Conservation (phyloP, 2,797 vertebrate genomes). For the Paguma larvata region DNA sequence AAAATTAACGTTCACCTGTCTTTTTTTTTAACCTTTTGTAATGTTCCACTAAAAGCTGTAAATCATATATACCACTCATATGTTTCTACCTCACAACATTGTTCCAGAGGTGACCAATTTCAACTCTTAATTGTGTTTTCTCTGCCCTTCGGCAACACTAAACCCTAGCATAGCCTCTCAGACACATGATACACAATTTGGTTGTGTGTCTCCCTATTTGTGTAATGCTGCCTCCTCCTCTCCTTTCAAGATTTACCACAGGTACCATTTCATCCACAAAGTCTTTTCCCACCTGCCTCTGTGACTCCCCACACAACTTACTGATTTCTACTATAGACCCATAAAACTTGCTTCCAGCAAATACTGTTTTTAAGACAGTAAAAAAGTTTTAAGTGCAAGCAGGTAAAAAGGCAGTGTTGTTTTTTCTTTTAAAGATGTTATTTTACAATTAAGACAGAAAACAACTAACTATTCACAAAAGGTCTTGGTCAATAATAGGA, state of each 20-base stretch:
- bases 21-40: neutral
- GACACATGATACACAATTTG: rapidly evolving
- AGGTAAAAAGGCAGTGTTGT: neutral
- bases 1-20: neutral
- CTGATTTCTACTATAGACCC: neutral
- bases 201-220: neutral
- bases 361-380: neutral
- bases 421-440: neutral
- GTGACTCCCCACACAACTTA: neutral
- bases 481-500: neutral
- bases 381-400: neutral
- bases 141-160: neutral
- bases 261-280: neutral
- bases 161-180: too few relatives aligned
- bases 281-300: neutral
- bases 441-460: neutral
- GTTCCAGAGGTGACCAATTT: neutral
- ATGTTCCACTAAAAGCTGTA: neutral
- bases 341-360: neutral
- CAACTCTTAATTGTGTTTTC: too few relatives aligned
- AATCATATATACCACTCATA: too few relatives aligned
- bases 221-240: neutral
- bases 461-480: neutral
- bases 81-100: neutral
- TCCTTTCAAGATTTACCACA: too few relatives aligned